These are phyloP conservation scores for Euplexia lucipara DNA, from an alignment of 2,888 invertebrate species.

Conservation along the genomic window DNA sequence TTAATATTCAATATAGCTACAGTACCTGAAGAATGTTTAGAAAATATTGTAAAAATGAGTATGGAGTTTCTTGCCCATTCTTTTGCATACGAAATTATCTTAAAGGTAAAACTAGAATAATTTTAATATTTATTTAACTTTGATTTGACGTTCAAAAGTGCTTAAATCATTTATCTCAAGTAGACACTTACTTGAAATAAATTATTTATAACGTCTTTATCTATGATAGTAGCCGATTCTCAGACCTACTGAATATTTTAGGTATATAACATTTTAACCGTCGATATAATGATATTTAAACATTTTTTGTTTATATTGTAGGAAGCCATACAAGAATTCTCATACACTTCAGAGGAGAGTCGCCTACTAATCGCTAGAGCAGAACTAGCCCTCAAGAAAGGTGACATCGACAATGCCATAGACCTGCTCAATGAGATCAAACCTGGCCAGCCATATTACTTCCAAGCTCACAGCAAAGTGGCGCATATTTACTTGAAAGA, in stretches of 20 bases:
- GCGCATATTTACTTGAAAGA: conserved; percentile 97
- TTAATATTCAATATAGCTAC: too few species aligned
- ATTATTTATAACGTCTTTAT: background rate
- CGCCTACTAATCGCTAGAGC: conserved; percentile 96
- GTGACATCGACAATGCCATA: conserved; percentile 95
- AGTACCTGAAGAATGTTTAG: too few species aligned
- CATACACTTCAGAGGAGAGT: conserved; percentile 96
- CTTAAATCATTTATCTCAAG: background rate
- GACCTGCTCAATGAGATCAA: conserved; percentile 94
- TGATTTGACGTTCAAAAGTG: too few species aligned
- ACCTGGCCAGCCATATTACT: conserved; percentile 96
- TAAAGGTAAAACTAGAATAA: too few species aligned
- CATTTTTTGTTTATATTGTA: conserved; percentile 59
- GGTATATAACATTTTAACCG: too few species aligned
- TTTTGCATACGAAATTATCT: too few species aligned
- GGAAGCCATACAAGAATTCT: conserved; percentile 93
- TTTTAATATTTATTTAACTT: too few species aligned
- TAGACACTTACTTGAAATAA: background rate
- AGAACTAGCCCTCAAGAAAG: conserved; percentile 95
- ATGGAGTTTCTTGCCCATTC: too few species aligned
- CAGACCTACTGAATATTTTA: too few species aligned
- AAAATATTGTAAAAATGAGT: too few species aligned
- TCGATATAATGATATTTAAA: too few species aligned
- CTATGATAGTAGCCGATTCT: too few species aligned
- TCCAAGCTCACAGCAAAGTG: conserved; percentile 94